Conservation (phyloP, 2,113 vertebrate genomes). For the Opisthocomus hoazin region DNA sequence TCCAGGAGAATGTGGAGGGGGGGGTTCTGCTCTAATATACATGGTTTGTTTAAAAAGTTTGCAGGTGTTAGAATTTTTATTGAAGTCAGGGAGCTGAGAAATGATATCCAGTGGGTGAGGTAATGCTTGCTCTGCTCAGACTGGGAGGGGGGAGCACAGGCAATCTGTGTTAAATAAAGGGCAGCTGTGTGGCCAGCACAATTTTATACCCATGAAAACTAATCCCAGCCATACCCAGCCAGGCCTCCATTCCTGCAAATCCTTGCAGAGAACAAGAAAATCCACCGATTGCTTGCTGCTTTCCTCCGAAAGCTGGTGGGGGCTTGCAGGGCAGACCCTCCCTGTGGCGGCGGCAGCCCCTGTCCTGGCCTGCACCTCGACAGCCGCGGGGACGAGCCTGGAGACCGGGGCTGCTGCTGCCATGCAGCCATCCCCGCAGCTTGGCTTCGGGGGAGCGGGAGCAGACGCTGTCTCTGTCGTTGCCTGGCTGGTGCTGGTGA, state of each 20-base stretch:
- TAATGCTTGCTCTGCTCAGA: conserved; percentile 1
- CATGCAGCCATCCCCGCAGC: background rate
- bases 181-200: conserved; percentile 26
- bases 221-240: background rate
- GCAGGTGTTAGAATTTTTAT: conserved; percentile 61
- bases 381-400: background rate
- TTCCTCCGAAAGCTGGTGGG: background rate
- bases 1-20: background rate
- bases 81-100: conserved; percentile 41
- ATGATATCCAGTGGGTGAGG: background rate
- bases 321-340: background rate
- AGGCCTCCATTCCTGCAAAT: background rate
- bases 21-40: background rate
- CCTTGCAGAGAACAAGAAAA: background rate
- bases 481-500: background rate
- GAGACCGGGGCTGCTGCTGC: background rate
- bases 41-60: conserved; percentile 44
- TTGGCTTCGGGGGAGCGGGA: background rate
- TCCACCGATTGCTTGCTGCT: background rate
- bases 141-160: background rate
- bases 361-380: background rate
- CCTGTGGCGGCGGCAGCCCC: background rate
- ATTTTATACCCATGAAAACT: conserved; percentile 19
- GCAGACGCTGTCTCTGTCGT: background rate
- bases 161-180: conserved; percentile 34